Conservation (phyloP, 35 echinoderm and acorn worm species). For the Acanthaster planci region DNA sequence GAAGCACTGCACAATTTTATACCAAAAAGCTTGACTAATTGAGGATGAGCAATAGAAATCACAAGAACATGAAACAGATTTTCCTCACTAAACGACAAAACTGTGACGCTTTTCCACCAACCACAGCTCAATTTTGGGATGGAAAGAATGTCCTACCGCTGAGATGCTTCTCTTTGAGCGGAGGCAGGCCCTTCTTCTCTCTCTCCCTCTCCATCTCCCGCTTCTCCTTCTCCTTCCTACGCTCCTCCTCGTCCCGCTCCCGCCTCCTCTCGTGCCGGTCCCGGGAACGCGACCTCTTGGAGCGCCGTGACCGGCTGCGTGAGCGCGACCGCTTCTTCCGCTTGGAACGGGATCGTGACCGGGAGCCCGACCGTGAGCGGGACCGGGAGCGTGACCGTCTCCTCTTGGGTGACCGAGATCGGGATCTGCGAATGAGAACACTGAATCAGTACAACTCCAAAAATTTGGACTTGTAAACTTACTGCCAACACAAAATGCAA, state of each 20-base stretch:
- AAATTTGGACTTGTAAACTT: no score
- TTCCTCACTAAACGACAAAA: no score
- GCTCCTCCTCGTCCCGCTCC: constrained; percentile 48
- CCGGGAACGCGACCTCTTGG: constrained; percentile 65
- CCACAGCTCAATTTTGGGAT: no score
- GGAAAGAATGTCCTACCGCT: constrained; percentile 63
- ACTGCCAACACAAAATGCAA: no score
- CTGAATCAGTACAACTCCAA: no score
- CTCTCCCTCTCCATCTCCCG: constrained; percentile 68
- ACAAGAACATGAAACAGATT: no score
- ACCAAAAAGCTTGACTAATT: no score
- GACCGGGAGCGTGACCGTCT: constrained; percentile 73
- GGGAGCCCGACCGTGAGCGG: constrained; percentile 62
- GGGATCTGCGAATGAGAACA: constrained; percentile 1
- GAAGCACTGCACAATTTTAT: no score
- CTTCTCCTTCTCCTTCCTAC: constrained; percentile 39
- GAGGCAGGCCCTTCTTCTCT: constrained; percentile 83
- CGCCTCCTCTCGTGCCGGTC: constrained; percentile 53
- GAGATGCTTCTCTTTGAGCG: constrained; percentile 70
- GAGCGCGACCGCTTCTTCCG: constrained; percentile 77
- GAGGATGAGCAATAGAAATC: no score
- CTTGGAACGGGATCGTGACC: constrained; percentile 71
- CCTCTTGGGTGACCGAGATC: constrained; percentile 81
- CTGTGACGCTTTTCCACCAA: no score
- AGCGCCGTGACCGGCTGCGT: constrained; percentile 59